Base-by-base conservation (phyloP, 2,888 invertebrate species). In the Hydriomena furcata region DNA sequence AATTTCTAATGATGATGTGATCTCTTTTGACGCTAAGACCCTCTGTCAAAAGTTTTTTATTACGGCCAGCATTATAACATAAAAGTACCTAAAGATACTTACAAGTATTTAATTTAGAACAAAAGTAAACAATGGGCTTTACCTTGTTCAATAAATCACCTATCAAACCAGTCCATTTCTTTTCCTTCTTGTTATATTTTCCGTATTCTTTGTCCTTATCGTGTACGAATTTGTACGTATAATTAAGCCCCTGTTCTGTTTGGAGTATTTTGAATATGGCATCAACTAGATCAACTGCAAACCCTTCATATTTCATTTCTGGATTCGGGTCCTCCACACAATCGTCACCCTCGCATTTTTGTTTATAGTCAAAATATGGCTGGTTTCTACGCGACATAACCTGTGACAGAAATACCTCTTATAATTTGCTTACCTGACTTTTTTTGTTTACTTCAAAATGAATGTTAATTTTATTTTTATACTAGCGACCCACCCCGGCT, bases 351-450 rank as follows among this genome's bases (percentile, higher is more conserved):
- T 60, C 62, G 56, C 86, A 86, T 54, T 71, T 65, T 50, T 67
- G 55, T 79, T 93, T 94, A 35, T 92, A 82, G 91, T 93, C 94
- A 51, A 95, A 93, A 73, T 95, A 97, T 0, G 96, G 96, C 38
- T 93, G 91, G 60, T 94, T 94, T 84, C 93, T 78, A 57, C 93
- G 92, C 0, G 95, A 94, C 47, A 94, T 94, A 20, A 90, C 70
- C 90, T 90, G 58, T 12, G n/a, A 11, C 8, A 23, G 13, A 7
- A 31, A 24, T 17, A 3, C 17, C 17, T 17, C 2, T 4, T 17
- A 17, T 3, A 4, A 3, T 3, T 17, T 17, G 17, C 4, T 17
- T 17, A 17, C n/a, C n/a, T n/a, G n/a, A n/a, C n/a, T n/a, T n/a
- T n/a, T n/a, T n/a, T n/a, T n/a, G n/a, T n/a, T n/a, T n/a, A n/a